Percentiles rank a stretch among this genome's conserved stretches.
These are phyloP conservation scores for Apogon hyalosoma DNA, from an alignment of 2,797 vertebrate genomes.

Conservation along the genomic window DNA sequence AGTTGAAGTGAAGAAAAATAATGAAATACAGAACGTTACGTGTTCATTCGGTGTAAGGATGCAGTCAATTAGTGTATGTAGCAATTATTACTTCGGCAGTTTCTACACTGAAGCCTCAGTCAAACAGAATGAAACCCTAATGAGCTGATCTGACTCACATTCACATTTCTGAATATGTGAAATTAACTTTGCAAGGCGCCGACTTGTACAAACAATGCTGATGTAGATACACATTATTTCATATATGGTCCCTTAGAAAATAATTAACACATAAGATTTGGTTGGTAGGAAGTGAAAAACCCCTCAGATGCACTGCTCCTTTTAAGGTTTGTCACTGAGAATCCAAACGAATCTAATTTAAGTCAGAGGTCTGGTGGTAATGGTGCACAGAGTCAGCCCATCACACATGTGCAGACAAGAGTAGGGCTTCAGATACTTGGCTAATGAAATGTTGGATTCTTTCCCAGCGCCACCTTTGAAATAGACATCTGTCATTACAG, in stretches of 20 bases:
- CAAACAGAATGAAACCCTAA: not conserved
- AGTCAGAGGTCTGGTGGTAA: constrained; percentile 11
- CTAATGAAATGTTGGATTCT: constrained; percentile 28
- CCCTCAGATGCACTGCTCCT: constrained; percentile 18
- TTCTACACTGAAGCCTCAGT: not conserved
- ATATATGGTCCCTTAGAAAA: not conserved
- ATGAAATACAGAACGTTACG: constrained; percentile 6
- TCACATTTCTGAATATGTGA: not conserved
- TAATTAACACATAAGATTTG: constrained; percentile 4
- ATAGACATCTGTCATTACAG: constrained; percentile 18
- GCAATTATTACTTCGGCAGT: constrained; percentile 9
- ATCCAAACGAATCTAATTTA: constrained; percentile 23
- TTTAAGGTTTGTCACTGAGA: constrained; percentile 30
- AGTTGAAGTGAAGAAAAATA: constrained; percentile 10
- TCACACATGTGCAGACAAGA: constrained; percentile 25
- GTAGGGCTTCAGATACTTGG: constrained; percentile 9
- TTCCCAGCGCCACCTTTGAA: constrained; percentile 27
- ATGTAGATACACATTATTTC: not conserved
- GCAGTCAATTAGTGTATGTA: too few relatives aligned
- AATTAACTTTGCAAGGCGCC: not conserved
- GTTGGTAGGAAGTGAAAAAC: constrained; percentile 12
- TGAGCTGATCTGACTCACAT: not conserved
- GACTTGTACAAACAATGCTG: constrained; percentile 4
- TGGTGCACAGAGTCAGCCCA: constrained; percentile 19
- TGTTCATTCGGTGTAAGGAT: constrained; percentile 2